Conservation (phyloP, 2,113 vertebrate species). For the Pimephales promelas region DNA sequence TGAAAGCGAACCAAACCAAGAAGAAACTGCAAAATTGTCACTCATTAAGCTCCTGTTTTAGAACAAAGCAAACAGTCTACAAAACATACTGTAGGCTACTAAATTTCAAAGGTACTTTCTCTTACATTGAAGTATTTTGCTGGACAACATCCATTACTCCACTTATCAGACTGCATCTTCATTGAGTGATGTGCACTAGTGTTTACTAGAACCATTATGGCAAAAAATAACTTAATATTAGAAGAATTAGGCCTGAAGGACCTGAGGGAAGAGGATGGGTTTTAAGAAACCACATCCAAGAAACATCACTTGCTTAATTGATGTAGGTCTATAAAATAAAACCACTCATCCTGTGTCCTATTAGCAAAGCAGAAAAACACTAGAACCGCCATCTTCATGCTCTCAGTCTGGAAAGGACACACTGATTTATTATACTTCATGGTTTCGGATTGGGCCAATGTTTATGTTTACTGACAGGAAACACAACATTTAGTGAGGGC, state of each 20-base stretch:
- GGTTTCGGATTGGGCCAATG: slow-evolving; percentile 42
- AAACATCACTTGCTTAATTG: slow-evolving; percentile 3
- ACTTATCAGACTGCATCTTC: slow-evolving; percentile 1
- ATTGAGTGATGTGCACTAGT: slow-evolving; percentile 2
- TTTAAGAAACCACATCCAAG: background rate
- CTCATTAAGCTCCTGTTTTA: too few species aligned
- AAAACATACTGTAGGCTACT: too few species aligned
- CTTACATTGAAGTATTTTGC: slow-evolving; percentile 3
- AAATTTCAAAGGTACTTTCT: background rate
- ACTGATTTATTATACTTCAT: slow-evolving; percentile 20
- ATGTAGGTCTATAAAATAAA: slow-evolving; percentile 30
- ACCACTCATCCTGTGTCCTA: background rate
- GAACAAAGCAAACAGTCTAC: too few species aligned
- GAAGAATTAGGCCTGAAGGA: background rate
- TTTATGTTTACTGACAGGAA: slow-evolving; percentile 48
- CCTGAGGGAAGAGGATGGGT: background rate
- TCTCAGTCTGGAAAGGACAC: slow-evolving; percentile 30
- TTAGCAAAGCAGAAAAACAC: slow-evolving; percentile 10
- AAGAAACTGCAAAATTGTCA: too few species aligned
- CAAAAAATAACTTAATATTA: slow-evolving; percentile 15
- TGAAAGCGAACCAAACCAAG: too few species aligned
- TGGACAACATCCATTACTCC: slow-evolving; percentile 23
- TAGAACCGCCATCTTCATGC: background rate
- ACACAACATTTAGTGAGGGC: slow-evolving; percentile 49
- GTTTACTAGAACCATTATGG: background rate